phyloP scores from a whole-genome alignment of 2,113 vertebrate species.

The Oncorhynchus nerka region DNA sequence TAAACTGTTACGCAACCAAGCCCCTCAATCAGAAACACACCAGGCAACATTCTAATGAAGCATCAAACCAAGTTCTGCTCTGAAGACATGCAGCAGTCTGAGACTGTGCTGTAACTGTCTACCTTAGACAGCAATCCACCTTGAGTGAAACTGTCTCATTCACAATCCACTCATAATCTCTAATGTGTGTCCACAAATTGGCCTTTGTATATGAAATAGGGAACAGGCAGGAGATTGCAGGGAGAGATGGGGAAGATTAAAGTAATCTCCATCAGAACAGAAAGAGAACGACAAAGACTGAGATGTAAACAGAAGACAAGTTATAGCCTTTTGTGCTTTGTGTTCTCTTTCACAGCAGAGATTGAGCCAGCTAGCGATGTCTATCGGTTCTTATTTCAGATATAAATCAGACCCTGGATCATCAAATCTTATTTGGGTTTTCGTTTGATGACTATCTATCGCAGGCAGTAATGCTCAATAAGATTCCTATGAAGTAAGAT shows the following conservation, averaged over 20 bases:
- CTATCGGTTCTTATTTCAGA: not conserved
- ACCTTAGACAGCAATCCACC: not conserved
- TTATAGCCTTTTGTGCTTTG: not conserved
- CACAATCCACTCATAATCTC: not conserved
- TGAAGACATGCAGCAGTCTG: not conserved
- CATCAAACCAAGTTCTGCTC: not conserved
- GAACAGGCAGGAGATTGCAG: not conserved
- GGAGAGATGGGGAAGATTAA: slow-evolving; percentile 1
- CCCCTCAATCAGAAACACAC: not conserved
- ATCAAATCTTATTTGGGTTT: not conserved
- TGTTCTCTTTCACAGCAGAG: not conserved
- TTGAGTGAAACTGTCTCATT: not conserved
- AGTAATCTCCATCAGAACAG: not conserved
- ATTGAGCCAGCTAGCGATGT: not conserved
- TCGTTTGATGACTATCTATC: not conserved
- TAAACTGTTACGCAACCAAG: not conserved
- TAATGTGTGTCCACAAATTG: not conserved
- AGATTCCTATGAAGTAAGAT: not conserved
- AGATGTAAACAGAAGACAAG: not conserved
- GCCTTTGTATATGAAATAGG: not conserved
- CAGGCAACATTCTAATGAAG: not conserved
- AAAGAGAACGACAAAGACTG: not conserved
- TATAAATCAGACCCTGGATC: not conserved
- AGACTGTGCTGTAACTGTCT: not conserved
- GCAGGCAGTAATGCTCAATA: not conserved